These are phyloP conservation scores for Xenopus tropicalis DNA, from an alignment of 2,113 vertebrate genomes.

Conservation along the genomic window UCB_Xtro_10.0 CM004450.2:73472501-73473000, in stretches of 20 bases:
- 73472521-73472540: conserved; percentile 69
- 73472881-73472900: conserved; percentile 6
- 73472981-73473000: too few species aligned
- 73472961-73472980: neutral
- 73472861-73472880: neutral
- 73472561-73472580: conserved; percentile 76
- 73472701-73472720: conserved; percentile 63
- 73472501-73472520: conserved; percentile 1
- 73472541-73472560: conserved; percentile 79
- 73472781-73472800: conserved; percentile 55
- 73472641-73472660: conserved; percentile 59
- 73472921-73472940: too few species aligned
- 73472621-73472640: conserved; percentile 46
- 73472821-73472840: neutral
- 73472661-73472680: conserved; percentile 58
- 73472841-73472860: conserved; percentile 12
- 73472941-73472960: neutral
- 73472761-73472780: conserved; percentile 50
- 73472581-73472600: conserved; percentile 72
- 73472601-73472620: conserved; percentile 88
- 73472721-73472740: conserved; percentile 69
- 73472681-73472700: conserved; percentile 52
- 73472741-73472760: conserved; percentile 67
- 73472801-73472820: conserved; percentile 42
- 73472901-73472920: conserved; percentile 49